Base-by-base conservation (phyloP, 2,888 invertebrate species). In the Ametastegia equiseti region DNA sequence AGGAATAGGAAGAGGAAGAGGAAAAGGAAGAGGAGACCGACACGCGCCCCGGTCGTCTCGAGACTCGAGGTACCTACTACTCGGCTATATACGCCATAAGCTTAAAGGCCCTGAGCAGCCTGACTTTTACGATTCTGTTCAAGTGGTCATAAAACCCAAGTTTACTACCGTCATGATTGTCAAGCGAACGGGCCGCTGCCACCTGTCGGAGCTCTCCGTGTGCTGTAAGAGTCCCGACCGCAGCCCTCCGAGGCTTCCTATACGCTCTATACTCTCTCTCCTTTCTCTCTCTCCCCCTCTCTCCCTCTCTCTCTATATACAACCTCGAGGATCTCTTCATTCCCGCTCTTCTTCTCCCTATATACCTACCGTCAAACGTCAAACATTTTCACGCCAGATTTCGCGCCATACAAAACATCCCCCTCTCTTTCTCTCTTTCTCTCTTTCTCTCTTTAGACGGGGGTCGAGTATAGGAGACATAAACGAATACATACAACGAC, bases 71-170 rank as follows among this genome's bases (percentile, higher is more conserved):
- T n/a, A n/a, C 60, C 42, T 78, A 78, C 78, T 57, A 60, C 78
- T 78, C 78, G n/a, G n/a, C n/a, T n/a, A n/a, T n/a, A n/a, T 42
- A 33, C 60, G 39, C 78, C 42, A 60, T 78, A 63, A 89, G 91
- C 91, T 91, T 89, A 90, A 89, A 91, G 91, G 90, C 90, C 91
- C 90, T 91, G 78, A 39, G n/a, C n/a, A 42, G 78, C 78, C 78
- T 92, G 93, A 93, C 93, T 92, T 93, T 93, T 93, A 93, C 93
- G 93, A 93, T 92, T 93, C 92, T 91, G 91, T 92, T 93, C 93
- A 93, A 93, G 93, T 92, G 92, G 92, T 92, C 93, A 92, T 93
- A 93, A 93, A 93, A 93, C 92, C 92, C 91, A 90, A 92, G 92
- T 93, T 93, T 92, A 93, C 92, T 91, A 90, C 93, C 92, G 92